Base-by-base conservation (phyloP, 2,888 invertebrate genomes). In the Nasonovia ribisnigri region DNA sequence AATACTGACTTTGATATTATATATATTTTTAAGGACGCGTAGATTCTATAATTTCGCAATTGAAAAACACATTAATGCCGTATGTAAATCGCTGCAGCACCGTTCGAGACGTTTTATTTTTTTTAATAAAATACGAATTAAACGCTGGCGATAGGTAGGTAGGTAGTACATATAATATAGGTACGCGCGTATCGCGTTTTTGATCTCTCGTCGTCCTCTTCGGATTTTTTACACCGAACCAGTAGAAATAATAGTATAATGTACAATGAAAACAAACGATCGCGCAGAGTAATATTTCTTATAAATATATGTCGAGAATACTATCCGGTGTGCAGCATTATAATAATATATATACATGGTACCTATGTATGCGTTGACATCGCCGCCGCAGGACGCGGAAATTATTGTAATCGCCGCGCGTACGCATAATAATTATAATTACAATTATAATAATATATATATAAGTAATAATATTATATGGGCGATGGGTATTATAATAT, bases 31-130 rank as follows among this genome's bases (percentile, higher is more conserved):
- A 60, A 43, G 60, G 20, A 90, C 46, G 86, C 29, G 42, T 48
- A 51, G 26, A 60, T 88, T 67, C 87, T 88, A 67, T 67, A 92
- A 92, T 92, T 88, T 88, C 48, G 92, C 87, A 88, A 88, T 92
- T 67, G 67, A 87, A 92, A 92, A 67, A 67, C 92, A 67, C 92
- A 87, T 92, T 87, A 92, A 67, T 88, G 42, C 51, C 87, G 48
- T 92, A 60, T 92, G 92, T 87, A 92, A 92, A 92, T 92, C 67
- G 57, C 46, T 46, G 46, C 86, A 42, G 46, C 86, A 42, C 24
- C 67, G 67, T 77, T 77, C n/a, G 36, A 67, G 92, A 87, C 92
- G 87, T 67, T 87, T 67, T 8, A 24, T 87, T 48, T 86, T 84
- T 24, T 36, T 88, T 1, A 67, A 67, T 67, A 87, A 84, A 84